Percentiles rank a stretch among this genome's conserved stretches.
phyloP scores from a whole-genome alignment of 1,140 invertebrate genomes.

The Drosophila pachea region DNA sequence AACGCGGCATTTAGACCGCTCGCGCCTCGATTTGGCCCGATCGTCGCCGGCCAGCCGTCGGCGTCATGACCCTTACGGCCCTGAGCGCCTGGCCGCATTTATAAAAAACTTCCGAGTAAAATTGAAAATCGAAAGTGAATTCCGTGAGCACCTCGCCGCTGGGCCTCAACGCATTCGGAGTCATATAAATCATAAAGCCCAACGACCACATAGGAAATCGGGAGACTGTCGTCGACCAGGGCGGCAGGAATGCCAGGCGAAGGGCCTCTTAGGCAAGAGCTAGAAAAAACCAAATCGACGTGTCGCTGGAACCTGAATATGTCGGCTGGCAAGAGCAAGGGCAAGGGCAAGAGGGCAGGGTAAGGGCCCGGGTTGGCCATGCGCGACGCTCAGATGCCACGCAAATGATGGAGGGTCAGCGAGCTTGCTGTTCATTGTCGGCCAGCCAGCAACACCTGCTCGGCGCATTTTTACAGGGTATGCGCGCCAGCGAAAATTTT shows the following conservation, averaged over 20 bases:
- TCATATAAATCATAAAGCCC: slow-evolving; percentile 64
- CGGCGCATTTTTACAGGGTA: too few relatives aligned
- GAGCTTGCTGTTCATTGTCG: too few relatives aligned
- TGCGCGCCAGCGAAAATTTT: too few relatives aligned
- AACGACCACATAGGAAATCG: slow-evolving; percentile 60
- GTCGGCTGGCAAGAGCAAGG: too few relatives aligned
- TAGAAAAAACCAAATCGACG: too few relatives aligned
- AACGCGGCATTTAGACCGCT: background rate
- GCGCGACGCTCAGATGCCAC: too few relatives aligned
- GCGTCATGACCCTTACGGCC: slow-evolving; percentile 25
- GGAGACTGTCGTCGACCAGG: slow-evolving; percentile 50
- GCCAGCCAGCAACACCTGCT: too few relatives aligned
- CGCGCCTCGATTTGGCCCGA: slow-evolving; percentile 11
- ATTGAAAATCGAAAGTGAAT: slow-evolving; percentile 71
- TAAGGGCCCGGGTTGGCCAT: too few relatives aligned
- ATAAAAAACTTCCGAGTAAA: slow-evolving; percentile 75
- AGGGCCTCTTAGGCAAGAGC: too few relatives aligned
- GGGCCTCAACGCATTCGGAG: background rate
- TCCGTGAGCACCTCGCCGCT: slow-evolving; percentile 4
- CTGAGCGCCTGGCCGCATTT: slow-evolving; percentile 65
- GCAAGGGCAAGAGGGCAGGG: too few relatives aligned
- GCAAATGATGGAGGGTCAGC: too few relatives aligned
- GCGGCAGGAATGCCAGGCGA: slow-evolving; percentile 37
- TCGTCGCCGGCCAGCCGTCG: background rate
- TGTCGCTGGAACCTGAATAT: too few relatives aligned